Evolutionary conservation across 2,797 vertebrate genomes (phyloP), one percentile per base, ranked within the genome.

Genomic region (Dermochelys coriacea): DNA sequence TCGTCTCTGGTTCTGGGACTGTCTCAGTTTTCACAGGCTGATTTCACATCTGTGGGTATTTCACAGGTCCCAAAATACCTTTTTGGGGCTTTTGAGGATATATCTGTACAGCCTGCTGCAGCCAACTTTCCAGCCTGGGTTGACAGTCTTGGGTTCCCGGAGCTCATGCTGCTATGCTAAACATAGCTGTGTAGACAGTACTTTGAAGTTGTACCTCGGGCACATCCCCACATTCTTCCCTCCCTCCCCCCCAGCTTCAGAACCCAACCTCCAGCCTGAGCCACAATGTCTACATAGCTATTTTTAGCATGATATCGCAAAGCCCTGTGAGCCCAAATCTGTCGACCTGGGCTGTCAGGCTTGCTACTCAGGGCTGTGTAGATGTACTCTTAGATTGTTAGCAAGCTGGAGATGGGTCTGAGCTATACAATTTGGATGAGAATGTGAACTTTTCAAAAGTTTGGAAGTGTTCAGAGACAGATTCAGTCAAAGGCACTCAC

Each of bases 21-120:
- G 50, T 47, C 52, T 50, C 51, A 14, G 74, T 49, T 52, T 71
- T 94, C 52, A 84, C 50, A 77, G 37, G 91, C 92, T 96, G 93
- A 93, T 86, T 96, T 96, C 86, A 87, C 27, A 87, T 91, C 64
- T 78, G 47, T 79, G 79, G 74, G 92, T 93, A 81, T 91, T 85
- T 86, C 79, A 34, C 75, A 84, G 25, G 68, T 91, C 84, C 91
- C 47, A 19, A 23, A 51, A 37, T 92, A 84, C 57, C 90, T 93
- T 92, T 93, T 88, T 29, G 77, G 71, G 29, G 37, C n/a, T 41
- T 81, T 89, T 57, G 45, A 59, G 49, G 54, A 25, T 34, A 34
- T 61, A 37, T 37, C n/a, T 71, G 64, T 21, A 71, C 19, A 23
- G n/a, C 37, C 37, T 23, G 37, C 37, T 71, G 37, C 37, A 71